A percentile compares a stretch with the other conserved stretches of the same genome.
These are phyloP conservation scores for Leptodactylus fuscus DNA, from an alignment of 2,113 vertebrate species.

Conservation along the genomic window DNA sequence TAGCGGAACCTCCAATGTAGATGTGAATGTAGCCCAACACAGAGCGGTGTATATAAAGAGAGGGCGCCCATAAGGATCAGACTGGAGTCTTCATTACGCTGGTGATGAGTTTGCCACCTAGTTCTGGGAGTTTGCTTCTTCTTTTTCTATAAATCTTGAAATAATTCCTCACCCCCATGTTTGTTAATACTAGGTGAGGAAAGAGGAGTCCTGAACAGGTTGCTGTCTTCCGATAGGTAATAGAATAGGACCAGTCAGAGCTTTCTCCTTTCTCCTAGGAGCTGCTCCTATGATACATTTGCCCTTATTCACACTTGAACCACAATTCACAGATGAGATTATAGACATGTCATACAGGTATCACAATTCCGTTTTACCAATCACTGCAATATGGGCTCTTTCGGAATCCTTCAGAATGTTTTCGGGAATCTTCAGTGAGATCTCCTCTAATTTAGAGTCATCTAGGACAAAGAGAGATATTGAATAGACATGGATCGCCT, in stretches of 20 bases:
- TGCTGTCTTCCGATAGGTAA: neutral
- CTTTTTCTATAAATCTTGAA: neutral
- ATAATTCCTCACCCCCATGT: no score
- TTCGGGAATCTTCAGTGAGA: conserved; percentile 67
- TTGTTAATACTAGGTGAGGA: neutral
- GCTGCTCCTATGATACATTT: no score
- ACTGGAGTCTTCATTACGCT: no score
- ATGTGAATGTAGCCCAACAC: no score
- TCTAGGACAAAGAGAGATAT: neutral
- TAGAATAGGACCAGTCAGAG: neutral
- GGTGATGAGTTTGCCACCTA: neutral
- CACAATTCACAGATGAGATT: neutral
- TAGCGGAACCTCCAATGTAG: no score
- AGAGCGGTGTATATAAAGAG: no score
- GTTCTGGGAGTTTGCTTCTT: no score
- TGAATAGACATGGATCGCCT: no score
- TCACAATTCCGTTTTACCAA: no score
- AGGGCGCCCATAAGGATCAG: no score
- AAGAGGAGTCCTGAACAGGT: neutral
- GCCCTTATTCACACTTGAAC: no score
- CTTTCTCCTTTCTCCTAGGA: no score
- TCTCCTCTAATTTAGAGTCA: conserved; percentile 53
- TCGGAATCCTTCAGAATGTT: conserved; percentile 69
- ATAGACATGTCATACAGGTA: neutral
- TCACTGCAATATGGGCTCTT: conserved; percentile 64